Evolutionary conservation across 2,888 invertebrate species (phyloP).

Genomic region (Dromius quadrimaculatus): DNA sequence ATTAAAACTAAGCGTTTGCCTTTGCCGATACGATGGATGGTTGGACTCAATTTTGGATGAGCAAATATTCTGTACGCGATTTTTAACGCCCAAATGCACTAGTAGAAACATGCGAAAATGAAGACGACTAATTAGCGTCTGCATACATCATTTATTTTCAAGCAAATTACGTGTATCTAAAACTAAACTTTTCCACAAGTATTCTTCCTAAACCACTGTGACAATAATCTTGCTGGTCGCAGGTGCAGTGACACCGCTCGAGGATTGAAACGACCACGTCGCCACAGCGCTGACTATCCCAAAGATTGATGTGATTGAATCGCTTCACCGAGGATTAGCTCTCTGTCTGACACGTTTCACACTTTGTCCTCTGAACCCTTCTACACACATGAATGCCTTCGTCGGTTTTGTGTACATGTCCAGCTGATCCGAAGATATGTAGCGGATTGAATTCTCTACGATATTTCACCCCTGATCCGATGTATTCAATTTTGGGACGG

Average conservation of each 20-base stretch:
- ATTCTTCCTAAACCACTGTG: neutral
- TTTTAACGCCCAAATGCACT: slow-evolving; percentile 36
- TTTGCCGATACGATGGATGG: slow-evolving; percentile 37
- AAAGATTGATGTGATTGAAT: slow-evolving; percentile 25
- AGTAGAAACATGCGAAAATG: slow-evolving; percentile 2
- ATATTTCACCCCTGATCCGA: slow-evolving; percentile 10
- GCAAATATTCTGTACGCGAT: slow-evolving; percentile 40
- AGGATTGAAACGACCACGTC: neutral
- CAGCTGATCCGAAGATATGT: slow-evolving; percentile 34
- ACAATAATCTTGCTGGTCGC: neutral
- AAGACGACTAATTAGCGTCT: slow-evolving; percentile 7
- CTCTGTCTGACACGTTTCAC: slow-evolving; percentile 12
- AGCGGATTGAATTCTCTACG: slow-evolving; percentile 2
- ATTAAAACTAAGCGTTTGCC: slow-evolving; percentile 52
- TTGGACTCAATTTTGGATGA: slow-evolving; percentile 45
- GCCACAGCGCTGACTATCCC: neutral
- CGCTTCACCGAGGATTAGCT: slow-evolving; percentile 19
- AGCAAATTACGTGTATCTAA: no score
- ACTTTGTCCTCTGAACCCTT: slow-evolving; percentile 34
- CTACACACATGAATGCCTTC: slow-evolving; percentile 23
- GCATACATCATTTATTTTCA: slow-evolving; percentile 12
- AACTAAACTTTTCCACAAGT: neutral
- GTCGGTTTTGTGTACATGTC: slow-evolving; percentile 25
- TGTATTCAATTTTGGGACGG: no score
- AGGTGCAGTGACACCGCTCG: neutral